phyloP scores from a whole-genome alignment of 2,797 vertebrate species.

The Setipinna tenuifilis region DNA sequence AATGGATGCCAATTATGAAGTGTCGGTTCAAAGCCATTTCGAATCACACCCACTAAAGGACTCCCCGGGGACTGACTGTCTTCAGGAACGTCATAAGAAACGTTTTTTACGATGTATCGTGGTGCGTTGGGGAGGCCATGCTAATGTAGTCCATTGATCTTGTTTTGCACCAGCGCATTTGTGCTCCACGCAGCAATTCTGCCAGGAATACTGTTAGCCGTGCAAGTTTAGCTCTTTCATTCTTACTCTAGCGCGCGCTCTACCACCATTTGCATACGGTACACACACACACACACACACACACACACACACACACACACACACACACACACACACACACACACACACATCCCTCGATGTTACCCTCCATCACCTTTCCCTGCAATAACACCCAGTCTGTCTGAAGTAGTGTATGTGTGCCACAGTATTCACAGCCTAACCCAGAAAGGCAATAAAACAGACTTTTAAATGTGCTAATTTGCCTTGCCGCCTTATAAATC shows the following conservation, averaged over 20 bases:
- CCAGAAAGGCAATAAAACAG: constrained; percentile 79
- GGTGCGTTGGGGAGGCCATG: constrained; percentile 31
- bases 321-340: too few species aligned
- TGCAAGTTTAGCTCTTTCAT: constrained; percentile 68
- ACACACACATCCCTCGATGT: constrained; percentile 56
- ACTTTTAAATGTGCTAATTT: constrained; percentile 79
- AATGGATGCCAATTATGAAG: constrained; percentile 14
- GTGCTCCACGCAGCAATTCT: constrained; percentile 26
- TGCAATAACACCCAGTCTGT: constrained; percentile 57
- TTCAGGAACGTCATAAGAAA: neutral
- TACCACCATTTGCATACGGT: constrained; percentile 73
- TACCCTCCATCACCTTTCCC: constrained; percentile 69
- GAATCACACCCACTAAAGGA: neutral
- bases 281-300: constrained; percentile 37
- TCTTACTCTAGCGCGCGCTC: constrained; percentile 56
- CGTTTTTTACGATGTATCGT: neutral
- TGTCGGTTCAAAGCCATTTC: neutral
- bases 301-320: too few species aligned
- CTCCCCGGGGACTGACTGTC: neutral
- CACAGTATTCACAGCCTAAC: constrained; percentile 62
- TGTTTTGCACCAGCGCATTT: constrained; percentile 14
- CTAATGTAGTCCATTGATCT: constrained; percentile 28
- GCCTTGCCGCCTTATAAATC: constrained; percentile 71
- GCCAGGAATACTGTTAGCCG: constrained; percentile 62
- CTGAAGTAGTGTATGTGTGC: constrained; percentile 49